A percentile compares a stretch with the other conserved stretches of the same genome.
Conservation (phyloP, 2,113 vertebrate genomes). For the Heptranchias perlo region DNA sequence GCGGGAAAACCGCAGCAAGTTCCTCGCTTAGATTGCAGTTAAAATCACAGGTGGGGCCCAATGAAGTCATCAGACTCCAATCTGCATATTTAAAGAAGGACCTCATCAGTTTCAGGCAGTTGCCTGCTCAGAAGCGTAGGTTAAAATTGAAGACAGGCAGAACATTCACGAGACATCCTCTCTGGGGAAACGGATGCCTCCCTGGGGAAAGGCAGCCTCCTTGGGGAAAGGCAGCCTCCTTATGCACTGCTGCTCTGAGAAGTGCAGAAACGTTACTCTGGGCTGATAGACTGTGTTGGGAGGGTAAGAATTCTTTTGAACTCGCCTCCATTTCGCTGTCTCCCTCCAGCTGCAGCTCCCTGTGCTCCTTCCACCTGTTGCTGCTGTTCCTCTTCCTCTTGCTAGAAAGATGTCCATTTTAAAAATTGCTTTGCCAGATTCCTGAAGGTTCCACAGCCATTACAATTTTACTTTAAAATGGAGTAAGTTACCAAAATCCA, state of each 20-base stretch:
- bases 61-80: background rate
- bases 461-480: background rate
- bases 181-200: background rate
- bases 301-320: background rate
- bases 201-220: background rate
- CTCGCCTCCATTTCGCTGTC: background rate
- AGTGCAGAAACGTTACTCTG: background rate
- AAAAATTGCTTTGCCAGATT: background rate
- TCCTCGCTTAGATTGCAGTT: background rate
- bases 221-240: background rate
- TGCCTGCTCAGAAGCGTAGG: background rate
- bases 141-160: background rate
- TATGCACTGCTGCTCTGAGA: background rate
- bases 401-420: background rate
- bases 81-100: background rate
- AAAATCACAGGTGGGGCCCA: background rate
- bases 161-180: background rate
- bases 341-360: background rate
- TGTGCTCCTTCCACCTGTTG: background rate
- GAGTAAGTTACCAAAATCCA: background rate
- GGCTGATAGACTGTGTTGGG: background rate
- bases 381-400: background rate
- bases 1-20: background rate
- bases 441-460: background rate
- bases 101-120: background rate